These are phyloP conservation scores for Plutomurus gul DNA, from an alignment of 1,140 invertebrate species.

Conservation along the genomic window DNA sequence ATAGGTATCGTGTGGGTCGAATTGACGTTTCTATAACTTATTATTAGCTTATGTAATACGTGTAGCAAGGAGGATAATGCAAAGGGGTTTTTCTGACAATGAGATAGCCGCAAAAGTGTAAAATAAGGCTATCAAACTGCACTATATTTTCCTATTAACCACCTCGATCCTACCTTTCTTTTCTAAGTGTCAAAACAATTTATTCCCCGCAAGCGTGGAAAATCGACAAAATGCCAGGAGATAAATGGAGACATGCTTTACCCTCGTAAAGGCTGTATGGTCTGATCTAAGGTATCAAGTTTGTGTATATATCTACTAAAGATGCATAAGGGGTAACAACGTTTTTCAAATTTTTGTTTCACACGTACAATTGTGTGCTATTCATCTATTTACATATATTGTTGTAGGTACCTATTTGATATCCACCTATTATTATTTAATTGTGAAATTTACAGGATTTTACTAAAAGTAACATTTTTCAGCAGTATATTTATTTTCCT, in stretches of 20 bases:
- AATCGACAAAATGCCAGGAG: constrained; percentile 5
- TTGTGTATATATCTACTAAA: too few species aligned
- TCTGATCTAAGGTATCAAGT: neutral
- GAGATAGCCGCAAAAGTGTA: constrained; percentile 28
- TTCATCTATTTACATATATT: too few species aligned
- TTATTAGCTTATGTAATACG: neutral
- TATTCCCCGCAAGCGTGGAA: constrained; percentile 38
- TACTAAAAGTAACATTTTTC: too few species aligned
- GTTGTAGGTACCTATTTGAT: too few species aligned
- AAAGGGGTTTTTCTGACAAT: neutral
- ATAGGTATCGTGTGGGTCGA: too few species aligned
- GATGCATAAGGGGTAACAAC: too few species aligned
- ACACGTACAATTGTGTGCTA: too few species aligned
- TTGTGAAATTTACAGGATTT: too few species aligned
- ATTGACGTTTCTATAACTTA: neutral
- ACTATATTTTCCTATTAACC: constrained; percentile 44
- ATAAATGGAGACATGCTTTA: constrained; percentile 1
- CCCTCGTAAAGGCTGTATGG: neutral
- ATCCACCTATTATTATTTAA: too few species aligned
- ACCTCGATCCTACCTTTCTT: constrained; percentile 33
- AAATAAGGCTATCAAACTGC: constrained; percentile 42
- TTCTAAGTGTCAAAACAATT: constrained; percentile 40
- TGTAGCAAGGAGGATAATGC: neutral
- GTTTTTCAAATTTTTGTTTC: too few species aligned
- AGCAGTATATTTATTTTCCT: too few species aligned